These are phyloP conservation scores for Melieria omissa DNA, from an alignment of 2,888 invertebrate species.

Conservation along the genomic window DNA sequence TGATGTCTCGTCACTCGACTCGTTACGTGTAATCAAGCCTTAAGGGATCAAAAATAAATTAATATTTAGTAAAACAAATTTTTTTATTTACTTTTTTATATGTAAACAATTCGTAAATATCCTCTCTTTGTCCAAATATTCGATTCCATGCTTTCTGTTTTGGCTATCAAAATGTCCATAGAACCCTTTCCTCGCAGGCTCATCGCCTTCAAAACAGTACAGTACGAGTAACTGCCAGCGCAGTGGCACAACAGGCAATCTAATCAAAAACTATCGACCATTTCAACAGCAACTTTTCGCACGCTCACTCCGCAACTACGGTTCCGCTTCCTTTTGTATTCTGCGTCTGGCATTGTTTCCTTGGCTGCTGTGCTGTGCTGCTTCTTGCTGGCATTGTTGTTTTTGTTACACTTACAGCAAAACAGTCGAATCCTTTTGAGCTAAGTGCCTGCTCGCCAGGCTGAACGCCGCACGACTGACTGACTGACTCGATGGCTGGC, in stretches of 20 bases:
- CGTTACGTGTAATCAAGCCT: too few species aligned
- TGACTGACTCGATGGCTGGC: not conserved
- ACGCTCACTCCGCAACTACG: conserved; percentile 32
- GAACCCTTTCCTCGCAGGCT: not conserved
- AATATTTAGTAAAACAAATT: too few species aligned
- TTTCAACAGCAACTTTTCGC: not conserved
- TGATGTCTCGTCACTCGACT: too few species aligned
- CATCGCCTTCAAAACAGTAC: not conserved
- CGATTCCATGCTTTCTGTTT: not conserved
- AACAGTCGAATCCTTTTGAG: conserved; percentile 6
- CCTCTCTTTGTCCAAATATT: too few species aligned
- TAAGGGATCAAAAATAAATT: too few species aligned
- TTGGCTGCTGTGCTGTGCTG: not conserved
- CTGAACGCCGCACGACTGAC: too few species aligned
- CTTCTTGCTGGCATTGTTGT: not conserved
- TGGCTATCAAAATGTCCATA: not conserved
- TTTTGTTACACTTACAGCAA: conserved; percentile 6
- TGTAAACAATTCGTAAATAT: not conserved
- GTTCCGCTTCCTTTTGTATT: conserved; percentile 36
- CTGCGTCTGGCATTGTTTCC: not conserved
- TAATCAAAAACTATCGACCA: conserved; percentile 8
- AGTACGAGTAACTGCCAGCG: too few species aligned
- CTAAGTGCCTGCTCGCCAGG: conserved; percentile 16
- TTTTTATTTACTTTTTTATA: not conserved
- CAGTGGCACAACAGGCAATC: not conserved